Conservation (phyloP, 2,888 invertebrate species). For the Microplitis deprimator region DNA sequence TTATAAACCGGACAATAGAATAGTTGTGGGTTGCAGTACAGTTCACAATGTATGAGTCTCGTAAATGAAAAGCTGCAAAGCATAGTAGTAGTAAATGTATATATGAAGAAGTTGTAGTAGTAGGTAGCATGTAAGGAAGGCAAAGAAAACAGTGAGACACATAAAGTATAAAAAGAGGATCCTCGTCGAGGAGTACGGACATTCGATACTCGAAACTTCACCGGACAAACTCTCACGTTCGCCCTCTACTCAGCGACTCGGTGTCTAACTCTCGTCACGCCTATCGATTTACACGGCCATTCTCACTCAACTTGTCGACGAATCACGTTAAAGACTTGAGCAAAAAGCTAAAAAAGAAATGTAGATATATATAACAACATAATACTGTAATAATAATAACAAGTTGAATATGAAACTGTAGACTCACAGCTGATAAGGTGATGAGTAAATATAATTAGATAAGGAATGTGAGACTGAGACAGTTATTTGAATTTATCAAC, state of each 20-base stretch:
- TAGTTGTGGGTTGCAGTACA: conserved; percentile 30
- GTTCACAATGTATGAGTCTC: not conserved
- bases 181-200: conserved; percentile 14
- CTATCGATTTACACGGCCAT: conserved; percentile 40
- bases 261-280: conserved; percentile 40
- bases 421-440: conserved; percentile 1
- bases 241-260: conserved; percentile 36
- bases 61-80: too few species aligned
- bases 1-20: conserved; percentile 43
- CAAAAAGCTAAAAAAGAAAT: conserved; percentile 4
- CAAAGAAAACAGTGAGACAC: not conserved
- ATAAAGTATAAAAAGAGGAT: conserved; percentile 11
- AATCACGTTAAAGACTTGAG: conserved; percentile 8
- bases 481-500: not conserved
- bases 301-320: conserved; percentile 20
- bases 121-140: too few species aligned
- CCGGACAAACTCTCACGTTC: conserved; percentile 39
- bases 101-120: conserved; percentile 1
- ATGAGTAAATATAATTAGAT: conserved; percentile 26
- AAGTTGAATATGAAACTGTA: not conserved
- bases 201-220: conserved; percentile 41
- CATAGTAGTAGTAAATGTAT: not conserved
- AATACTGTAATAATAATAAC: not conserved
- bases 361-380: not conserved
- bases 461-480: conserved; percentile 21